A percentile compares a stretch with the other conserved stretches of the same genome.
These are phyloP conservation scores for Meloidogyne chitwoodi DNA, from an alignment of 1,140 invertebrate species.

Conservation along the genomic window DNA sequence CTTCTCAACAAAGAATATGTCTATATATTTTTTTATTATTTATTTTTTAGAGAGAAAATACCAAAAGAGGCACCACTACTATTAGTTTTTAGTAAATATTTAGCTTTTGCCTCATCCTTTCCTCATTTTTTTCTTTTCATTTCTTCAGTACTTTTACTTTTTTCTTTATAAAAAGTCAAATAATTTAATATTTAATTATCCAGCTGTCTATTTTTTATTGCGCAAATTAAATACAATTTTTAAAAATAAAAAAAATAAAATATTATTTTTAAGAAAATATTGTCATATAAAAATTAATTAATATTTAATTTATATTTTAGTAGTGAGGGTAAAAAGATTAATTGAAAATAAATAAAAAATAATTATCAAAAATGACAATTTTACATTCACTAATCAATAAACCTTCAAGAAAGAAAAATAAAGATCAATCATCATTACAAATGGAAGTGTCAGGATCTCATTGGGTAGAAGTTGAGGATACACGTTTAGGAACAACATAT, in stretches of 20 bases:
- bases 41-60: neutral
- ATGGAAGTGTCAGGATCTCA: neutral
- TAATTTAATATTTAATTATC: no score
- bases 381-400: neutral
- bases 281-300: no score
- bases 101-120: neutral
- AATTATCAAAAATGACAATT: neutral
- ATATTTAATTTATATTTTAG: no score
- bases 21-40: neutral
- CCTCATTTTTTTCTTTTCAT: neutral
- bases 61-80: neutral
- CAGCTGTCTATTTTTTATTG: no score
- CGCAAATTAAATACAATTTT: no score
- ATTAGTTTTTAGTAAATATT: neutral
- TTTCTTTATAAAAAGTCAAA: neutral
- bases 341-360: neutral
- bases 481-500: neutral
- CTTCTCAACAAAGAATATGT: neutral
- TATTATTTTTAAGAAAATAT: no score
- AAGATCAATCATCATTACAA: neutral
- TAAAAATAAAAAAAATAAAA: no score
- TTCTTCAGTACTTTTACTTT: neutral
- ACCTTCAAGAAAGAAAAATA: neutral
- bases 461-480: neutral
- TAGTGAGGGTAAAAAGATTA: no score